Evolutionary conservation across 1,140 invertebrate genomes (phyloP), one percentile per base, ranked within the genome.

Genomic region (Metaphire vulgaris): DNA sequence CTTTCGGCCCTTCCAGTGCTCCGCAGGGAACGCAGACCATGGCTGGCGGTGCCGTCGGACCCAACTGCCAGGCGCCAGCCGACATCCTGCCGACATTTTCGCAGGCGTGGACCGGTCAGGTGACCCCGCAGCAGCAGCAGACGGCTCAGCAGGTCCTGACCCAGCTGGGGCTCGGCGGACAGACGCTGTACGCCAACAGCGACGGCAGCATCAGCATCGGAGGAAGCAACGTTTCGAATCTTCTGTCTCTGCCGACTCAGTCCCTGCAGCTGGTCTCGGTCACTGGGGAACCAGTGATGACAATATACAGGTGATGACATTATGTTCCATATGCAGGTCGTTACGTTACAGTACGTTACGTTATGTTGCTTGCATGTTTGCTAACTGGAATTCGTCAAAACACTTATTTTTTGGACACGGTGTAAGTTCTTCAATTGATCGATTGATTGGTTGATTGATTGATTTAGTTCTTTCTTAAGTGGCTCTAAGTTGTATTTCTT

Each of bases 141-240:
- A 33, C 33, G 29, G 30, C 69, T 0, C 30, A 71, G 26, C 30
- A 71, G 26, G 30, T 32, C 26, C 30, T 71, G 32, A 32, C 33
- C 32, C 30, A 30, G 30, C 69, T 32, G 28, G 33, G 30, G 26
- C 30, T 32, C 30, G 26, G 30, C 30, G 30, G 30, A 71, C 30
- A 71, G n/a, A n/a, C 69, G 15, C 69, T 71, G 69, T 32, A 30
- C 30, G 30, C 30, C 26, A 71, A 30, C 33, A 33, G 69, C 30
- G 69, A 71, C 33, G 69, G 69, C n/a, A 71, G 69, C 16, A 71
- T 71, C 29, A 71, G 33, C 29, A 32, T 71, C 30, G 69, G 33
- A 30, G 69, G 30, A 12, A 71, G 32, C 32, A 21, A 33, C 33
- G 30, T 71, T 71, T 30, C 69, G n/a, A 71, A 71, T 71, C 69